These are phyloP conservation scores for Cacoxenus indagator DNA, from an alignment of 2,888 invertebrate genomes.

Conservation along the genomic window DNA sequence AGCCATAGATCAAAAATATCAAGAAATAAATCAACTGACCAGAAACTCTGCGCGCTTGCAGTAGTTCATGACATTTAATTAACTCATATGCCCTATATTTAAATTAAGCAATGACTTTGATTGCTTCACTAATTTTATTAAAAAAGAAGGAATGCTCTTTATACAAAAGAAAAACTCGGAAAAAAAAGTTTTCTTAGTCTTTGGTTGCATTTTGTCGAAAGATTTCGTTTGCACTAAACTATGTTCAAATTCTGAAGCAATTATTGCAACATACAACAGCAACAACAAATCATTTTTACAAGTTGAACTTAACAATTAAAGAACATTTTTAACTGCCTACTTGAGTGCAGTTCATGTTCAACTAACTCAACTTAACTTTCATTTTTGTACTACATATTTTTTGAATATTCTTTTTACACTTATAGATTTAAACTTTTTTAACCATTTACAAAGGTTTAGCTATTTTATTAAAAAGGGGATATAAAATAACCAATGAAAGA, in stretches of 20 bases:
- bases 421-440: slow-evolving; percentile 43
- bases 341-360: too few relatives aligned
- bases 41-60: slow-evolving; percentile 38
- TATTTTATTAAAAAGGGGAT: slow-evolving; percentile 33
- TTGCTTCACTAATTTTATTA: slow-evolving; percentile 32
- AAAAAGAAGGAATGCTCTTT: not conserved
- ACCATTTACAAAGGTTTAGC: slow-evolving; percentile 45
- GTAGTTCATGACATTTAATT: slow-evolving; percentile 29
- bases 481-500: slow-evolving; percentile 9
- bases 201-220: slow-evolving; percentile 60
- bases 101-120: slow-evolving; percentile 26
- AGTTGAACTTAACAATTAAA: too few relatives aligned
- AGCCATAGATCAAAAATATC: not conserved
- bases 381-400: slow-evolving; percentile 38
- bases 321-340: too few relatives aligned
- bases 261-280: slow-evolving; percentile 49
- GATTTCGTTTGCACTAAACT: slow-evolving; percentile 52
- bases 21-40: not conserved
- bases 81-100: too few relatives aligned
- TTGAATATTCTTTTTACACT: slow-evolving; percentile 23
- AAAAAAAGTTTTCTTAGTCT: slow-evolving; percentile 24
- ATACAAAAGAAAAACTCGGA: slow-evolving; percentile 4
- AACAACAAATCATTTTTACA: not conserved
- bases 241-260: slow-evolving; percentile 63
- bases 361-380: slow-evolving; percentile 25